Conservation (phyloP, 2,113 vertebrate species). For the Rhea americana region DNA sequence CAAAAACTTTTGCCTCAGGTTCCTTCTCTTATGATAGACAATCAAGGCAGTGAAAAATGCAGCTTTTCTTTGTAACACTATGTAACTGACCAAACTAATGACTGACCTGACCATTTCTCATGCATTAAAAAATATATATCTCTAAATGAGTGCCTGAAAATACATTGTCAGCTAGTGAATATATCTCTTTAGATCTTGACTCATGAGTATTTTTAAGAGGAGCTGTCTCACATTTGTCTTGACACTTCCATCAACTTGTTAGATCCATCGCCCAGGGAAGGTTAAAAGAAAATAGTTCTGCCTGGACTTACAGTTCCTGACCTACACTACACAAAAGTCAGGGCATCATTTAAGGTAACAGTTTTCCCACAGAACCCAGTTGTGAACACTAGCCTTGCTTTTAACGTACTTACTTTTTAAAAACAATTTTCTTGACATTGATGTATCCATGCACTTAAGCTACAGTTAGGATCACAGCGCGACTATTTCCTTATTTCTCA, state of each 20-base stretch:
- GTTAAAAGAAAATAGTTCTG: neutral
- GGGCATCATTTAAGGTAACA: neutral
- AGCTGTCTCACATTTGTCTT: accelerated
- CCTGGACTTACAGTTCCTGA: neutral
- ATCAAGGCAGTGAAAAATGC: neutral
- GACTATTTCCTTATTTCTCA: conserved; percentile 34
- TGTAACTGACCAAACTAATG: neutral
- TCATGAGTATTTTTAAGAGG: neutral
- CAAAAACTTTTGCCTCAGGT: neutral
- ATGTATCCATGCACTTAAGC: conserved; percentile 31
- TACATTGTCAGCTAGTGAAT: neutral
- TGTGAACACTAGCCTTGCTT: neutral
- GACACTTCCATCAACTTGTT: neutral
- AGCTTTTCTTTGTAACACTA: neutral
- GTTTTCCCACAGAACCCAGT: conserved; percentile 24
- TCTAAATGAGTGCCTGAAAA: neutral
- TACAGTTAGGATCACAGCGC: neutral
- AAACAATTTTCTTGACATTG: conserved; percentile 44
- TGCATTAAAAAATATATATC: neutral
- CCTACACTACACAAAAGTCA: neutral
- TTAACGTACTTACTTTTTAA: conserved; percentile 11
- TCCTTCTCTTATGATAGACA: neutral
- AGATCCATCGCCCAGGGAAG: neutral
- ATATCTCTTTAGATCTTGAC: neutral
- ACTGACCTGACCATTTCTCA: neutral